phyloP scores from a whole-genome alignment of 2,797 vertebrate species.

The Threskiornis aethiopicus region DNA sequence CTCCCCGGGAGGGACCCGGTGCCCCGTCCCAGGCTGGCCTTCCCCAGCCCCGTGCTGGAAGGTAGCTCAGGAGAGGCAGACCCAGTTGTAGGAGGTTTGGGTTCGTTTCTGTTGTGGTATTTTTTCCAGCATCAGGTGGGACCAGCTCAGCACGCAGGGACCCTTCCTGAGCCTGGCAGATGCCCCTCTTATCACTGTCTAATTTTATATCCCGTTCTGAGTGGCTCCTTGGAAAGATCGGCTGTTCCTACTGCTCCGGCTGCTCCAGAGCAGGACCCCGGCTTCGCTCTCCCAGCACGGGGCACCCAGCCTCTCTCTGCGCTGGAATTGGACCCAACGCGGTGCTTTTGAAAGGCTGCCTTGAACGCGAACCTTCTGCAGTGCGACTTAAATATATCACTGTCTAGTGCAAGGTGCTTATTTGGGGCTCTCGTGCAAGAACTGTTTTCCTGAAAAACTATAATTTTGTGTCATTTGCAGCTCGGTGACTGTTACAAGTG shows the following conservation, averaged over 20 bases:
- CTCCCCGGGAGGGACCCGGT: neutral
- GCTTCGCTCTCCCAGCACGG: neutral
- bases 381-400: neutral
- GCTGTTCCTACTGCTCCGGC: neutral
- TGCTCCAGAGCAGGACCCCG: neutral
- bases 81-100: neutral
- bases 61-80: neutral
- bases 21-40: neutral
- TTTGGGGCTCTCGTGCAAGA: neutral
- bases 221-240: neutral
- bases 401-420: slow-evolving; percentile 3
- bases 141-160: neutral
- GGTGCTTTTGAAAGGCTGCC: neutral
- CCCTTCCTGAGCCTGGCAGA: neutral
- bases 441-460: neutral
- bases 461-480: slow-evolving; percentile 16
- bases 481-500: accelerated
- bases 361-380: neutral
- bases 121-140: neutral
- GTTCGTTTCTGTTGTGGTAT: neutral
- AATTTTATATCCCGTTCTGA: neutral
- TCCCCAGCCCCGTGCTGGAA: accelerated
- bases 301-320: neutral
- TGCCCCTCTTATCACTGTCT: neutral
- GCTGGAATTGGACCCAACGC: neutral